Conservation (phyloP, 2,888 invertebrate species). For the Acleris emargana region DNA sequence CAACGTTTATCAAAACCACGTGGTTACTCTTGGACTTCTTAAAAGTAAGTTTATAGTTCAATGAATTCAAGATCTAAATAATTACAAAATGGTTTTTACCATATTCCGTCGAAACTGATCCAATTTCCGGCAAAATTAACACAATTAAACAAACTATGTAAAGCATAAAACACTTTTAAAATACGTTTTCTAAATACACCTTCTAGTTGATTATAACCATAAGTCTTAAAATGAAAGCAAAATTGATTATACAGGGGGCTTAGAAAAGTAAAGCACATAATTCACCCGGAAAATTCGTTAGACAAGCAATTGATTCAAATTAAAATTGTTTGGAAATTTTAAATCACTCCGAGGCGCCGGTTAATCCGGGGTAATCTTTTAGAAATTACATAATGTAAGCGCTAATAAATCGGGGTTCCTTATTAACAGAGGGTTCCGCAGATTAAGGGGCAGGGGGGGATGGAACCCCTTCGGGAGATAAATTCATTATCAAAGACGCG, state of each 20-base stretch:
- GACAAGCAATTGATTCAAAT: background rate
- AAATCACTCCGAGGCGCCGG: background rate
- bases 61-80: no score
- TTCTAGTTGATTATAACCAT: no score
- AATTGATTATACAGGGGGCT: background rate
- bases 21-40: no score
- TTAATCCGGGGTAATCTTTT: background rate
- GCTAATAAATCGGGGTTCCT: background rate
- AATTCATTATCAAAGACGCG: no score
- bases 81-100: no score
- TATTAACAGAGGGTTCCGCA: background rate
- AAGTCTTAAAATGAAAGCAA: no score
- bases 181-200: no score
- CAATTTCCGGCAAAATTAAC: no score
- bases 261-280: background rate
- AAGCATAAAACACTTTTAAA: no score
- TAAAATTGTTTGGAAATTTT: background rate
- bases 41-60: no score
- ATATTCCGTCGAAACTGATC: no score
- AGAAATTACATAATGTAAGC: conserved; percentile 2
- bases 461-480: background rate
- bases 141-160: no score
- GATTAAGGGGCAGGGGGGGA: background rate
- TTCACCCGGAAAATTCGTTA: background rate
- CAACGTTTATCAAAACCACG: background rate